Base-by-base conservation (phyloP, 2,797 vertebrate genomes). In the Enoplosus armatus region DNA sequence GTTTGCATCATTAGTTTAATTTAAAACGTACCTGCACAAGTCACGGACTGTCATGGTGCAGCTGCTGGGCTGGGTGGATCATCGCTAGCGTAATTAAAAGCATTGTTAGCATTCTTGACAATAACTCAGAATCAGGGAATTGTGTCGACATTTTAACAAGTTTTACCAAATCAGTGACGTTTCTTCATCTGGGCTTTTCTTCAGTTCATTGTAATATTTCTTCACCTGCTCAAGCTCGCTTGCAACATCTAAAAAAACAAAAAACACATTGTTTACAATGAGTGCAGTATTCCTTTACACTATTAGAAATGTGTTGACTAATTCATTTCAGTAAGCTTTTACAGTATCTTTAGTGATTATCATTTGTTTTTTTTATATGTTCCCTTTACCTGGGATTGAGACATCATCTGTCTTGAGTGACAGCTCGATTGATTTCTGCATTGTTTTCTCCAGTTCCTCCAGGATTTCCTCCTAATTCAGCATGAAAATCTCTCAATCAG, bases 381-480 rank as follows among this genome's bases (percentile, higher is more conserved):
- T 76, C 27, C 16, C 6, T 63, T 73, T 87, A 90, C 89, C 86
- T 84, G 79, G 87, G 31, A 89, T 20, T 20, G 66, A 75, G 56
- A 0, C 0, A 11, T 56, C 33, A 56, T 79, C 29, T 1, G 24
- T 72, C 20, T 62, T 50, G 35, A 88, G 62, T 24, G 79, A 80
- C 47, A 53, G 43, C 2, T 86, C 22, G 4, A 86, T 79, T 18
- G 86, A 80, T 73, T 80, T 12, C 29, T 6, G 0, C 77, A 88
- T 63, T 15, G 58, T 50, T 5, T 31, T 0, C 5, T 29, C 0
- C 24, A 88, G 45, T 1, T 0, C 12, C 4, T 27, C 0, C 37
- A 77, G 15, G 27, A 85, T 79, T 0, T 39, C 0, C 2, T 3
- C 9, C 86, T 90, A 79, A 71, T 61, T 62, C 5, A 74, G 1